Percentiles rank a stretch among this genome's conserved stretches.
Conservation (phyloP, 2,888 invertebrate genomes). For the Amitus sp. region DNA sequence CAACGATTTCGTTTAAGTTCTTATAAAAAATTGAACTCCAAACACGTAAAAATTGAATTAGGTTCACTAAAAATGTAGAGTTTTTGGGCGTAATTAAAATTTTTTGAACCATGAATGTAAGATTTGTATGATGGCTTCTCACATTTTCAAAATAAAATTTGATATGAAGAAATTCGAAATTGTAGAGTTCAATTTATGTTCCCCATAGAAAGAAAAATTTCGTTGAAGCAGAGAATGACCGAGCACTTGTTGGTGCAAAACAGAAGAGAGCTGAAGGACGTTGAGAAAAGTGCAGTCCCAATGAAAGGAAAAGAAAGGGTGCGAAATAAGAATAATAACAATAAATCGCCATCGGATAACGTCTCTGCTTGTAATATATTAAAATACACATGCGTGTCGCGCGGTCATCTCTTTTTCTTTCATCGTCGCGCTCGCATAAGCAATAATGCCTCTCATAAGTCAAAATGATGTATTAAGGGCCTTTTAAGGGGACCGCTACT, state of each 20-base stretch:
- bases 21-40: no score
- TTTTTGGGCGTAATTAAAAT: no score
- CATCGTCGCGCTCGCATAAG: slow-evolving; percentile 27
- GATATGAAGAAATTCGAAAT: no score
- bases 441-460: slow-evolving; percentile 60
- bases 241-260: background rate
- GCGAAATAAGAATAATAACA: slow-evolving; percentile 54
- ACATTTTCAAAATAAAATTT: no score
- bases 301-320: slow-evolving; percentile 42
- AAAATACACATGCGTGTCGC: slow-evolving; percentile 44
- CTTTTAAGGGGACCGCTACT: slow-evolving; percentile 37
- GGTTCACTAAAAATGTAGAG: no score
- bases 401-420: slow-evolving; percentile 27
- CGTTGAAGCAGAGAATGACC: background rate
- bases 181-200: no score
- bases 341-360: slow-evolving; percentile 58
- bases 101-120: no score
- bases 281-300: slow-evolving; percentile 6
- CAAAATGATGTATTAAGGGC: slow-evolving; percentile 56
- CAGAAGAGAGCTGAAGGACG: slow-evolving; percentile 34
- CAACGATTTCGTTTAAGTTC: no score
- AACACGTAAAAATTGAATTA: no score
- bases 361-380: slow-evolving; percentile 54
- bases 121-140: no score
- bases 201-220: no score